phyloP scores from a whole-genome alignment of 2,888 invertebrate genomes.

The Sarcophaga rosellei region DNA sequence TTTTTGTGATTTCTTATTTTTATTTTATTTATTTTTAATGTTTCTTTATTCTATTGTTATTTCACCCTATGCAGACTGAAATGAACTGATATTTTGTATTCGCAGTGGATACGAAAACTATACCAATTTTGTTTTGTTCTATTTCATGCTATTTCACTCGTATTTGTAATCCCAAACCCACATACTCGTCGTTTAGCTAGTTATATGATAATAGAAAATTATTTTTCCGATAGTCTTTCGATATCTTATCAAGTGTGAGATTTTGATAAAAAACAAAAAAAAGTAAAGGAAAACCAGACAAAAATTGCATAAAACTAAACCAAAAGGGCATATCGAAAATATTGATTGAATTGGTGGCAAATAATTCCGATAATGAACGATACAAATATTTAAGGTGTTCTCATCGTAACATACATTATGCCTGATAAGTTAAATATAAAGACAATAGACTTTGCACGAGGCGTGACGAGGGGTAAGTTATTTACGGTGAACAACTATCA shows the following conservation, averaged over 20 bases:
- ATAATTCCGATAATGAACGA: neutral
- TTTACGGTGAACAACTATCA: neutral
- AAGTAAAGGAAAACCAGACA: no score
- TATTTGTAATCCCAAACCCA: neutral
- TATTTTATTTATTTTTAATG: neutral
- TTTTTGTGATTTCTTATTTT: neutral
- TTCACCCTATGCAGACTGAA: neutral
- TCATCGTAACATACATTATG: neutral
- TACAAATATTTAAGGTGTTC: neutral
- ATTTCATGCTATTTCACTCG: neutral
- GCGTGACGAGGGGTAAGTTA: neutral
- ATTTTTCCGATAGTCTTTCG: constrained; percentile 4
- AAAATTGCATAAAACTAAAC: neutral
- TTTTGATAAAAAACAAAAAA: constrained; percentile 12
- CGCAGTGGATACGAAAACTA: neutral
- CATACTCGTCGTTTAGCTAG: neutral
- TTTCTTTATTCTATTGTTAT: neutral
- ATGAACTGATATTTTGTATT: constrained; percentile 37
- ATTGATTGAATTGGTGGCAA: constrained; percentile 14
- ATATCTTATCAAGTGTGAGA: constrained; percentile 36
- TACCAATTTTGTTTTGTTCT: constrained; percentile 1
- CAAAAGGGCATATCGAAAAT: constrained; percentile 4
- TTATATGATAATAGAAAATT: constrained; percentile 14
- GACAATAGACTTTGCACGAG: no score
- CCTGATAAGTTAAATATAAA: no score